Evolutionary conservation across 2,888 invertebrate genomes (phyloP).

Genomic region (Alloscopus bannaensis): DNA sequence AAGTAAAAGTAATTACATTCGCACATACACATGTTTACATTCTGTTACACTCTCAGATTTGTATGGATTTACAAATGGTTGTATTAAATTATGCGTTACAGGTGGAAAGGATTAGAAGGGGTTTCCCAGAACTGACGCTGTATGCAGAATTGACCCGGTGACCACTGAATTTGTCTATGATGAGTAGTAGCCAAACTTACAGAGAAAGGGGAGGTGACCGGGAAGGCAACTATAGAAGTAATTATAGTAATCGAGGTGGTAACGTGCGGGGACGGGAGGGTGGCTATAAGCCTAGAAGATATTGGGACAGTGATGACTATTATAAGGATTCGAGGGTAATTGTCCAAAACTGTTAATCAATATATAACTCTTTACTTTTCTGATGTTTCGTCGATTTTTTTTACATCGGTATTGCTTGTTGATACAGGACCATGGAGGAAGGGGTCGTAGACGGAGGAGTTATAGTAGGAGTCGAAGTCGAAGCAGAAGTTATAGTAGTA

Average conservation of each 20-base stretch:
- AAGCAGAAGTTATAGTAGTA: constrained; percentile 64
- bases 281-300: constrained; percentile 64
- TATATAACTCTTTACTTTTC: too few species aligned
- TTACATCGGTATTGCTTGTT: too few species aligned
- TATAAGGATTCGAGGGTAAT: constrained; percentile 68
- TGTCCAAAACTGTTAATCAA: constrained; percentile 19
- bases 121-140: too few species aligned
- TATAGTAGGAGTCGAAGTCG: constrained; percentile 62
- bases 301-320: constrained; percentile 73
- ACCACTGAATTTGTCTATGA: not conserved
- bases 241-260: constrained; percentile 45
- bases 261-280: constrained; percentile 58
- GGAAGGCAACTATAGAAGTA: constrained; percentile 16
- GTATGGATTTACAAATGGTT: too few species aligned
- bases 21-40: too few species aligned
- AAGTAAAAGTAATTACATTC: too few species aligned
- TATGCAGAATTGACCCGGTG: not conserved
- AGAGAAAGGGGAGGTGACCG: constrained; percentile 37
- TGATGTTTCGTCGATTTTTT: too few species aligned
- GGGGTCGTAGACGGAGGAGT: constrained; percentile 62
- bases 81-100: too few species aligned
- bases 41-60: too few species aligned
- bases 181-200: constrained; percentile 17
- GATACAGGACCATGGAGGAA: constrained; percentile 65
- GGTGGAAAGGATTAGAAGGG: too few species aligned